These are phyloP conservation scores for Bactericera cockerelli DNA, from an alignment of 1,140 invertebrate genomes.

Conservation along the genomic window DNA sequence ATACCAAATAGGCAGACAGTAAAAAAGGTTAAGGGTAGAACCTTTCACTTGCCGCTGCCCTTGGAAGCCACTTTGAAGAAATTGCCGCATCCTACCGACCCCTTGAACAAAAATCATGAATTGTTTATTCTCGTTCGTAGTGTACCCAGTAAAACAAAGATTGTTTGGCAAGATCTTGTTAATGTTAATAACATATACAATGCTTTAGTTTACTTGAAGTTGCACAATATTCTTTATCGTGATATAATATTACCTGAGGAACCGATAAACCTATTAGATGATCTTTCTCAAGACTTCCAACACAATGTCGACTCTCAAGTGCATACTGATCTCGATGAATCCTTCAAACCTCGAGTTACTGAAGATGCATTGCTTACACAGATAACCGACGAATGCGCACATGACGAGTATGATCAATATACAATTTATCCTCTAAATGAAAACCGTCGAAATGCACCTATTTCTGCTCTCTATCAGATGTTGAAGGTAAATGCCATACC, in stretches of 20 bases:
- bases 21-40: slow-evolving; percentile 24
- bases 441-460: slow-evolving; percentile 21
- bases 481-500: slow-evolving; percentile 22
- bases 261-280: not conserved
- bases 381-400: not conserved
- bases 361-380: not conserved
- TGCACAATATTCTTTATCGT: slow-evolving; percentile 19
- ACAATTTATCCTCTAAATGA: slow-evolving; percentile 26
- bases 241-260: slow-evolving; percentile 19
- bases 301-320: too few species aligned
- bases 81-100: slow-evolving; percentile 15
- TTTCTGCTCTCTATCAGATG: slow-evolving; percentile 25
- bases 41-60: slow-evolving; percentile 27
- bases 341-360: too few species aligned
- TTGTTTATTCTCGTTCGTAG: slow-evolving; percentile 23
- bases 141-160: slow-evolving; percentile 19
- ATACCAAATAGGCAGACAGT: slow-evolving; percentile 22
- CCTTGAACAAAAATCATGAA: slow-evolving; percentile 17
- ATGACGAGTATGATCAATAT: slow-evolving; percentile 22
- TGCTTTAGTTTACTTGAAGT: slow-evolving; percentile 18
- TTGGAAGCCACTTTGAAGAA: slow-evolving; percentile 25
- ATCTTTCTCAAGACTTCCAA: not conserved
- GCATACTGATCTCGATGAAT: too few species aligned
- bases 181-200: slow-evolving; percentile 19
- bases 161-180: slow-evolving; percentile 20